phyloP scores from a whole-genome alignment of 2,113 vertebrate genomes.

The Hassar affinis region DNA sequence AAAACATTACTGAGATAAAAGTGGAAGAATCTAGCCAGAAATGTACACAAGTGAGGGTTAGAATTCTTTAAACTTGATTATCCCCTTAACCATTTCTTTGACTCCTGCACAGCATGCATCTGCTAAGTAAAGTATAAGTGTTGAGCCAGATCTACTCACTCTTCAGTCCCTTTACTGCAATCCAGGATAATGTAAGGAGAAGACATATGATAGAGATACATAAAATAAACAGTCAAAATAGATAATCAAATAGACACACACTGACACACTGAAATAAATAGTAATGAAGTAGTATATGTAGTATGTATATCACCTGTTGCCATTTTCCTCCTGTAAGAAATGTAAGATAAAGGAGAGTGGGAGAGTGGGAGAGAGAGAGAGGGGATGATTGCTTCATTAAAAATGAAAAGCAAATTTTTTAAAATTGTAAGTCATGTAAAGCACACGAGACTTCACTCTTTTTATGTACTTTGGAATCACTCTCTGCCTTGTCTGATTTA shows the following conservation, averaged over 20 bases:
- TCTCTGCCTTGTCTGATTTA: conserved; percentile 34
- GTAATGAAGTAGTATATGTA: neutral
- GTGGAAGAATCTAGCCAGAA: neutral
- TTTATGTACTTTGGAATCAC: conserved; percentile 50
- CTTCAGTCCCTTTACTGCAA: conserved; percentile 61
- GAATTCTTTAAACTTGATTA: too few species aligned
- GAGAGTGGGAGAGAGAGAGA: neutral
- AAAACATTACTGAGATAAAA: neutral
- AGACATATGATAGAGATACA: conserved; percentile 7
- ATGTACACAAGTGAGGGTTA: neutral
- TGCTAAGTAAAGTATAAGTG: neutral
- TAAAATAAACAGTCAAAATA: neutral
- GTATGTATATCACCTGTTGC: conserved; percentile 55
- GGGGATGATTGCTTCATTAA: neutral
- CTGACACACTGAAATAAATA: neutral
- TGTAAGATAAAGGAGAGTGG: neutral
- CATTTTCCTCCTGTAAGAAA: conserved; percentile 36
- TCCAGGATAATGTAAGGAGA: conserved; percentile 22
- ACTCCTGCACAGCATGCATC: neutral
- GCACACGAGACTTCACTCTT: neutral
- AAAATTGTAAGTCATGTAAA: neutral
- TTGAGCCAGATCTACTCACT: conserved; percentile 64
- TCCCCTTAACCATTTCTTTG: neutral
- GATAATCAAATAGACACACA: conserved; percentile 1
- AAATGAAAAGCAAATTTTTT: neutral